Evolutionary conservation across 2,888 invertebrate genomes (phyloP).

Genomic region (Tetheella fluctuosa): DNA sequence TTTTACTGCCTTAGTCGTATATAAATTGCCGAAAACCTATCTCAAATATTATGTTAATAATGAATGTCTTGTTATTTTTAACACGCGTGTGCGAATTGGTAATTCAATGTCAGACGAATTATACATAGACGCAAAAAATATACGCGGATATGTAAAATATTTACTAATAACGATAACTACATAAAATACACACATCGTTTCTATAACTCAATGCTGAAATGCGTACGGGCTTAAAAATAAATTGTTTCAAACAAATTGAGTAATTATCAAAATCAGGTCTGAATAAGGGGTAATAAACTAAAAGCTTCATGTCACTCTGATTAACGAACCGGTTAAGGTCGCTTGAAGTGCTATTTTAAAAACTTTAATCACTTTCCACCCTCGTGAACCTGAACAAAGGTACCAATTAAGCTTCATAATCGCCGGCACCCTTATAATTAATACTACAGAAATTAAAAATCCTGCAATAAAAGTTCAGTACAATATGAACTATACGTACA

Average conservation of each 20-base stretch:
- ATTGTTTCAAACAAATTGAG: background rate
- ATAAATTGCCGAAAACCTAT: conserved; percentile 13
- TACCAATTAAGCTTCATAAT: conserved; percentile 74
- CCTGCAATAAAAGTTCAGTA: conserved; percentile 62
- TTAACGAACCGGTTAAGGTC: conserved; percentile 12
- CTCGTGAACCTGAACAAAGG: conserved; percentile 62
- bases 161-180: background rate
- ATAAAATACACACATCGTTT: conserved; percentile 36
- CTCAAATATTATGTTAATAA: conserved; percentile 29
- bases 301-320: conserved; percentile 1
- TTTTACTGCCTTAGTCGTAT: conserved; percentile 33
- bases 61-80: conserved; percentile 23
- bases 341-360: conserved; percentile 50
- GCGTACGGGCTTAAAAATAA: background rate
- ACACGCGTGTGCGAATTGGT: conserved; percentile 22
- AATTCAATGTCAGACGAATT: conserved; percentile 15
- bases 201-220: conserved; percentile 26
- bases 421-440: conserved; percentile 72
- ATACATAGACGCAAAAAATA: conserved; percentile 8
- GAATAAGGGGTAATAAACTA: conserved; percentile 1
- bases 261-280: background rate
- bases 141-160: conserved; percentile 1
- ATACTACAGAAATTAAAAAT: conserved; percentile 76
- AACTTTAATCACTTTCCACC: conserved; percentile 59
- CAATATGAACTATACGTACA: conserved; percentile 51